Evolutionary conservation across 2,888 invertebrate species (phyloP).

Genomic region (Polietes domitor): DNA sequence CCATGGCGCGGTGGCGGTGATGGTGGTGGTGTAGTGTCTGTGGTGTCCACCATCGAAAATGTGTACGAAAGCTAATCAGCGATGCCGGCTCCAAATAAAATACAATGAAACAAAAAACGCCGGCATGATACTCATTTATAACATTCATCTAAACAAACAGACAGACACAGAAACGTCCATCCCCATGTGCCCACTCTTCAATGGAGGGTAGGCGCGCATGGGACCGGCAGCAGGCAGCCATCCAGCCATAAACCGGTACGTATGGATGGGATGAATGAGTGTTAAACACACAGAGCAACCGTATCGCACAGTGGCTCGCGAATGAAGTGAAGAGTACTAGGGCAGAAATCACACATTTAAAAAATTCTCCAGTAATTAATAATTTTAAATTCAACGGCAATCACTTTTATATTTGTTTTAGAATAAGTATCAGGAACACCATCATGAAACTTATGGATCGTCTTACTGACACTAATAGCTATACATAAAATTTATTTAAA

Average conservation of each 20-base stretch:
- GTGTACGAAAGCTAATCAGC: conserved; percentile 59
- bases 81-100: conserved; percentile 64
- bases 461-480: no score
- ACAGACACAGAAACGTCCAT: not conserved
- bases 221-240: not conserved
- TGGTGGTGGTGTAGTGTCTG: conserved; percentile 23
- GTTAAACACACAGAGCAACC: not conserved
- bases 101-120: conserved; percentile 51
- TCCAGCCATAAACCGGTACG: conserved; percentile 56
- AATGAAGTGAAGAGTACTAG: not conserved
- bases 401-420: no score
- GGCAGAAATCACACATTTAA: not conserved
- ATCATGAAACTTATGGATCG: no score
- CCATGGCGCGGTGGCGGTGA: not conserved
- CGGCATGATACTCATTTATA: conserved; percentile 67
- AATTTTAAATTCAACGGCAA: no score
- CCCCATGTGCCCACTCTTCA: conserved; percentile 29
- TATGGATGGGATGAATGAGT: not conserved
- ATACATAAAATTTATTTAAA: no score
- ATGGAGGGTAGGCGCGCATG: conserved; percentile 41
- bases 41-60: conserved; percentile 61
- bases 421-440: no score
- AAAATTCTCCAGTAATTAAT: no score
- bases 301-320: not conserved
- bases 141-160: conserved; percentile 40